A percentile compares a stretch with the other conserved stretches of the same genome.
Evolutionary conservation across 1,140 invertebrate genomes (phyloP).

Genomic region (Polyergus mexicanus): DNA sequence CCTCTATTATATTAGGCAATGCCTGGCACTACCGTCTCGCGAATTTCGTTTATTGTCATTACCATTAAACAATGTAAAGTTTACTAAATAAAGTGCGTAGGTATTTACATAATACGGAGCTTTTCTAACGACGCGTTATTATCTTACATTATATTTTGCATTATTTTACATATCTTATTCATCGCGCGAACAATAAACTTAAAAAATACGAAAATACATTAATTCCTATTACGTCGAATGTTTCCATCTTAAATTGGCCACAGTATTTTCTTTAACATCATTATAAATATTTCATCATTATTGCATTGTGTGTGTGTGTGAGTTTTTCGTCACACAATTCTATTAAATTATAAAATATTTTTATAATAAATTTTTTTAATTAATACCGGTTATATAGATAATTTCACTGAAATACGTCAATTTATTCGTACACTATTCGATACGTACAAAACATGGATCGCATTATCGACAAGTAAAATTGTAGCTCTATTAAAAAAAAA

Average conservation of each 20-base stretch:
- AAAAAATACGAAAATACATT: conserved; percentile 21
- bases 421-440: not conserved
- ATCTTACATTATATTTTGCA: conserved; percentile 60
- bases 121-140: conserved; percentile 31
- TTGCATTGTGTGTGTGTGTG: too few species aligned
- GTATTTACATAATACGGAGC: conserved; percentile 36
- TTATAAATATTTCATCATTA: not conserved
- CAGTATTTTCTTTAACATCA: not conserved
- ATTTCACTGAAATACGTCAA: not conserved
- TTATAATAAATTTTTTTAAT: not conserved
- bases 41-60: conserved; percentile 59
- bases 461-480: not conserved
- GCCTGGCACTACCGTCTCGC: not conserved
- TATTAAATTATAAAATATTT: not conserved
- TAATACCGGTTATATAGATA: not conserved
- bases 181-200: conserved; percentile 12
- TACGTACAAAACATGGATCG: not conserved
- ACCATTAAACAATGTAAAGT: conserved; percentile 54
- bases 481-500: too few species aligned
- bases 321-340: not conserved
- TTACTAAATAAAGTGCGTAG: conserved; percentile 51
- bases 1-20: conserved; percentile 61
- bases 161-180: conserved; percentile 3
- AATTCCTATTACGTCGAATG: conserved; percentile 7
- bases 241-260: not conserved